These are phyloP conservation scores for Drosophila simulans DNA, from an alignment of 1,140 invertebrate species.

Conservation along the genomic window DNA sequence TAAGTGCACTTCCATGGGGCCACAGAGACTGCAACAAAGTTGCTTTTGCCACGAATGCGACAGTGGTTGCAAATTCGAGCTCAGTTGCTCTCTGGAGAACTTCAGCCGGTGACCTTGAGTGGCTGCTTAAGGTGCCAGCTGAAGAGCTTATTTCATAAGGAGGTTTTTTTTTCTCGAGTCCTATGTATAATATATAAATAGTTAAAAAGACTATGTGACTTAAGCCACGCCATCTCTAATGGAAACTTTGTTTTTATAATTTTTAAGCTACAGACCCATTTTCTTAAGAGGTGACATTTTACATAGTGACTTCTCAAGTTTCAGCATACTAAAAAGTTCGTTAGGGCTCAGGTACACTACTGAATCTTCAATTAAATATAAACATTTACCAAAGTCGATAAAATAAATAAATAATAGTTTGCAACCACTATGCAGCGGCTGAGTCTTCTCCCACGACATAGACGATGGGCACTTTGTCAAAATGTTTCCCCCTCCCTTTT, in stretches of 20 bases:
- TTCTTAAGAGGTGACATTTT: too few relatives aligned
- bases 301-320: too few relatives aligned
- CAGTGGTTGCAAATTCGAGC: constrained; percentile 43
- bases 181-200: neutral
- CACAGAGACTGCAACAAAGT: constrained; percentile 59
- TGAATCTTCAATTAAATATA: too few relatives aligned
- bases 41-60: constrained; percentile 27
- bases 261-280: too few relatives aligned
- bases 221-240: neutral
- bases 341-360: too few relatives aligned
- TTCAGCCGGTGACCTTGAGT: constrained; percentile 37
- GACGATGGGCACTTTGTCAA: constrained; percentile 54
- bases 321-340: too few relatives aligned
- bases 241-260: too few relatives aligned
- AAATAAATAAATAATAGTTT: too few relatives aligned
- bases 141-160: neutral
- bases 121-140: constrained; percentile 15
- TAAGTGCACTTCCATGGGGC: constrained; percentile 67
- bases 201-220: neutral
- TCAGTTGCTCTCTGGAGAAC: constrained; percentile 20
- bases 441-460: constrained; percentile 23
- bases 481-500: constrained; percentile 51
- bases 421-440: constrained; percentile 34
- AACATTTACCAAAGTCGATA: too few relatives aligned
- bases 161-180: neutral